A percentile compares a stretch with the other conserved stretches of the same genome.
Conservation (phyloP, 2,113 vertebrate genomes). For the Oophaga pumilio region DNA sequence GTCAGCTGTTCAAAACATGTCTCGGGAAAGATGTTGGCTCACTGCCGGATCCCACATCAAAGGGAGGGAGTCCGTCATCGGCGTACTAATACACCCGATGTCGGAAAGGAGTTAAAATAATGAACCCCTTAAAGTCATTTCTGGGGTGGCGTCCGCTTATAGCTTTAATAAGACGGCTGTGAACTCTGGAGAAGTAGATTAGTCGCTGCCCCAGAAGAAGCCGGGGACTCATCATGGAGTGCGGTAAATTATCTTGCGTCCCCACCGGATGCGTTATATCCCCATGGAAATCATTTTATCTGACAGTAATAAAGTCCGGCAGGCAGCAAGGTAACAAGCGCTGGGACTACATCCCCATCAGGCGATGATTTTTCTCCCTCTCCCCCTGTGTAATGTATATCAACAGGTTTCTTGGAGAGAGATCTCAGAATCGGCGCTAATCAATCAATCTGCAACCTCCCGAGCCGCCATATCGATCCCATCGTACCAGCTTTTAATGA, state of each 20-base stretch:
- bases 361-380: background rate
- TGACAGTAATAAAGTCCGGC: constrained; percentile 2
- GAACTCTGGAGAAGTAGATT: background rate
- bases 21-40: too few relatives aligned
- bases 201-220: background rate
- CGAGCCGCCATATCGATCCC: constrained; percentile 24
- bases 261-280: background rate
- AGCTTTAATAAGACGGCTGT: background rate
- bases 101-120: too few relatives aligned
- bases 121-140: too few relatives aligned
- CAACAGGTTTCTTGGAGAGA: background rate
- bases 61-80: too few relatives aligned
- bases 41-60: too few relatives aligned
- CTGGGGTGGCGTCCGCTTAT: too few relatives aligned
- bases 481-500: constrained; percentile 6
- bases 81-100: too few relatives aligned
- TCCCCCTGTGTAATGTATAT: constrained; percentile 15
- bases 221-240: background rate
- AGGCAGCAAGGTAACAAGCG: background rate
- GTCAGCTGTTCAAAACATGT: too few relatives aligned
- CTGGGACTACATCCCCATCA: background rate
- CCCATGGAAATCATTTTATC: constrained; percentile 18
- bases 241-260: background rate
- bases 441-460: constrained; percentile 14
- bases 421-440: background rate